Base-by-base conservation (phyloP, 2,797 vertebrate genomes). In the Mormyrus hasselquistii region DNA sequence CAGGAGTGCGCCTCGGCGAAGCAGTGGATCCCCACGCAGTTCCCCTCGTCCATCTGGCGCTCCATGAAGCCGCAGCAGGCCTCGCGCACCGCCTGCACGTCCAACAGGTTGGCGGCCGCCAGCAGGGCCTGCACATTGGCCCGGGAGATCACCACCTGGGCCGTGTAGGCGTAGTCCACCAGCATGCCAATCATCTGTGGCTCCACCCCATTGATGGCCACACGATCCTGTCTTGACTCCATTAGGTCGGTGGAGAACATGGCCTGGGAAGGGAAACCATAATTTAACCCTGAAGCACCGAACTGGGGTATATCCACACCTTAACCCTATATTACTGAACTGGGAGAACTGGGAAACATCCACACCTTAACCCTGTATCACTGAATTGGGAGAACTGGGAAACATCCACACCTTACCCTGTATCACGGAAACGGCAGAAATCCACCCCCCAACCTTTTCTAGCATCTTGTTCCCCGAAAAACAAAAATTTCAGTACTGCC, bases 1-100 rank as follows among this genome's bases (percentile, higher is more conserved):
- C 96, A 97, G 0, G 96, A 96, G 90, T 97, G 96, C 1, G 96
- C 96, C 90, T 97, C 96, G 0, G 96, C 96, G 1, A 97, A 97
- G 92, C 96, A 97, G 93, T 97, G 96, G 87, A 97, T 96, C 59
- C 96, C 96, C 91, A 97, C 96, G 3, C 96, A 97, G 94, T 97
- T 96, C 83, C 94, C 95, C 92, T 96, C 96, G 0, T 96, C 96
- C 96, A 97, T 96, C 93, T 97, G 96, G 14, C 93, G 93, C 94
- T 96, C 95, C 96, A 97, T 96, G 84, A 96, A 97, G 4, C 92
- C 92, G 92, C 95, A 96, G 47, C 96, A 97, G 88, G 96, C 96
- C 91, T 97, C 95, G 0, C 96, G 92, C 5, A 97, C 96, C 0
- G 95, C 95, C 95, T 95, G 96, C 90, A 97, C 93, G 9, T 96